These are phyloP conservation scores for Oopsacas minuta DNA, from an alignment of 37 sponge, comb jelly and placozoan species.

Conservation along the genomic window DNA sequence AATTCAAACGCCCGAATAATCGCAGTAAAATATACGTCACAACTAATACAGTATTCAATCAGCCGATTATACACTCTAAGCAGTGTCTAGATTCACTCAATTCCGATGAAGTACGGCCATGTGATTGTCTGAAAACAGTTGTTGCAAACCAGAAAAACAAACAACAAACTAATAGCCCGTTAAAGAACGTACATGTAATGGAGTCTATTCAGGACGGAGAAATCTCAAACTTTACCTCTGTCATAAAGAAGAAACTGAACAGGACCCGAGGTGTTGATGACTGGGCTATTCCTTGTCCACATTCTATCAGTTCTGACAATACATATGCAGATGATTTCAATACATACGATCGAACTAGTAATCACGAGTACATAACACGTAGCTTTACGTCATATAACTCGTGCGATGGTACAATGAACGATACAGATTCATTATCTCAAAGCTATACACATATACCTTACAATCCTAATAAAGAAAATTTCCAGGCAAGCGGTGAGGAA, in stretches of 20 bases:
- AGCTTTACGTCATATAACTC: neutral
- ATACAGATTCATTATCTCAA: neutral
- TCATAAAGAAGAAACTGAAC: neutral
- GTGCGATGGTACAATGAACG: neutral
- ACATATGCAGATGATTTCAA: neutral
- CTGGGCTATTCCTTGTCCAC: neutral
- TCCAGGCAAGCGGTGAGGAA: neutral
- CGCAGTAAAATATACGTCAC: neutral
- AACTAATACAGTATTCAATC: neutral
- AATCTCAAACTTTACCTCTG: neutral
- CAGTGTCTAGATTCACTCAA: neutral
- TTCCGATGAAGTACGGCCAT: slow-evolving; percentile 9
- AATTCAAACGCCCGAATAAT: neutral
- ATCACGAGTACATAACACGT: neutral
- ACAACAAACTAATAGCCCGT: neutral
- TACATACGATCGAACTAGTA: neutral
- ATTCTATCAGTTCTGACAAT: neutral
- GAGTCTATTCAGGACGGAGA: slow-evolving; percentile 14
- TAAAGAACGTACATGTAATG: neutral
- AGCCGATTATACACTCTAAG: slow-evolving; percentile 9
- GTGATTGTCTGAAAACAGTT: neutral
- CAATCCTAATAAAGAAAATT: neutral
- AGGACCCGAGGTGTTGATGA: neutral
- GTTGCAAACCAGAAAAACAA: neutral
- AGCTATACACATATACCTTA: neutral